phyloP scores from a whole-genome alignment of 2,797 vertebrate genomes.

The Malurus leucopterus region DNA sequence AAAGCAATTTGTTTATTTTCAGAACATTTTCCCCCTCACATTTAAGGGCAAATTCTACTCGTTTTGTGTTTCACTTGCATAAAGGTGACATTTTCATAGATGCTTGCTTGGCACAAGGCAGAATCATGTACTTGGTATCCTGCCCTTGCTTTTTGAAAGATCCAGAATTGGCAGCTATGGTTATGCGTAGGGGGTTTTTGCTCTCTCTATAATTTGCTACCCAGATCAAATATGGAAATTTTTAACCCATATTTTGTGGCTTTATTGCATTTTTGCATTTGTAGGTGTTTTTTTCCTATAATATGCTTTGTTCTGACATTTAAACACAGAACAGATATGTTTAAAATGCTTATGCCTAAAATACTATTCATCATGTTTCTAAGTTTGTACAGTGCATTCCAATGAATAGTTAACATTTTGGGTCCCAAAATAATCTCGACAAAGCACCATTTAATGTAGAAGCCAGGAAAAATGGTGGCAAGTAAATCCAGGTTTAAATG shows the following conservation, averaged over 20 bases:
- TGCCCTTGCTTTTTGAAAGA: slow-evolving; percentile 72
- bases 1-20: slow-evolving; percentile 74
- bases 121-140: slow-evolving; percentile 69
- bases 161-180: slow-evolving; percentile 68
- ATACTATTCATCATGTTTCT: slow-evolving; percentile 47
- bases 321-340: slow-evolving; percentile 48
- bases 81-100: slow-evolving; percentile 73
- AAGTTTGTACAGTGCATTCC: slow-evolving; percentile 41
- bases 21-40: slow-evolving; percentile 58
- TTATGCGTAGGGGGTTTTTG: slow-evolving; percentile 60
- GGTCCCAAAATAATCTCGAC: slow-evolving; percentile 45
- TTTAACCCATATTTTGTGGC: slow-evolving; percentile 64
- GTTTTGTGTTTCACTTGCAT: slow-evolving; percentile 64
- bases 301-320: slow-evolving; percentile 57
- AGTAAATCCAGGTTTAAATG: slow-evolving; percentile 55
- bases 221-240: slow-evolving; percentile 64
- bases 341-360: slow-evolving; percentile 49
- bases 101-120: slow-evolving; percentile 65
- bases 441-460: slow-evolving; percentile 39
- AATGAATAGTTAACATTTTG: slow-evolving; percentile 56
- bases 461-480: slow-evolving; percentile 52
- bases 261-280: slow-evolving; percentile 62
- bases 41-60: slow-evolving; percentile 68
- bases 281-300: slow-evolving; percentile 55
- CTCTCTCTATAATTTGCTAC: slow-evolving; percentile 62